Evolutionary conservation across 2,113 vertebrate genomes (phyloP), one percentile per base, ranked within the genome.

Genomic region (Chloropsis hardwickii): DNA sequence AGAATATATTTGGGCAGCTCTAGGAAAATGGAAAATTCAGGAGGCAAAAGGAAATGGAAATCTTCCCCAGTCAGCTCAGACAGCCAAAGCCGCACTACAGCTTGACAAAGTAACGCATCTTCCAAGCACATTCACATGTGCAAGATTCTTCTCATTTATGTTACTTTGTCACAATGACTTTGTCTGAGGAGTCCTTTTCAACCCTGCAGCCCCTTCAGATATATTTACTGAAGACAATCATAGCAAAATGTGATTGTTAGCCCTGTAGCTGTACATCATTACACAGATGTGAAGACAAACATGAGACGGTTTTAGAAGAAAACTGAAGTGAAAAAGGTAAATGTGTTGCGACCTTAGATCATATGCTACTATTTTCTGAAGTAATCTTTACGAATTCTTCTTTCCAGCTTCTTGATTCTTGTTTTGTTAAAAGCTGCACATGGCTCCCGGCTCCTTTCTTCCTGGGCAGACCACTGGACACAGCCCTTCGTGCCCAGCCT

Each of bases 271-370:
- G 90, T 70, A 94, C 81, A 25, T 94, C 95, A 82, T 95, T 97
- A 96, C 71, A 47, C 65, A 94, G 88, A 97, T 90, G 57, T 86
- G 93, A 95, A 93, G 91, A 95, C 92, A 93, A 95, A 90, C 83
- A 80, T 65, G 89, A 86, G 95, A 92, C 12, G 10, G 72, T 95
- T 95, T 93, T 73, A 84, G 88, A 94, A 73, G 88, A 95, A 96
- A 97, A 96, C 79, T 70, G 88, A 97, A 97, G 92, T 93, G 95
- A 91, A 97, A 95, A 97, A 96, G 60, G 88, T 95, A 96, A 93
- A 96, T 93, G 82, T 77, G 90, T 94, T 96, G 79, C 92, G 93
- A 97, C 92, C 95, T 96, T 77, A 88, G 44, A 95, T 96, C 79
- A 62, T 12, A 86, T 7, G 17, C 92, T 65, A 80, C 71, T 91